These are phyloP conservation scores for Hoplias malabaricus DNA, from an alignment of 2,113 vertebrate genomes.

Conservation along the genomic window DNA sequence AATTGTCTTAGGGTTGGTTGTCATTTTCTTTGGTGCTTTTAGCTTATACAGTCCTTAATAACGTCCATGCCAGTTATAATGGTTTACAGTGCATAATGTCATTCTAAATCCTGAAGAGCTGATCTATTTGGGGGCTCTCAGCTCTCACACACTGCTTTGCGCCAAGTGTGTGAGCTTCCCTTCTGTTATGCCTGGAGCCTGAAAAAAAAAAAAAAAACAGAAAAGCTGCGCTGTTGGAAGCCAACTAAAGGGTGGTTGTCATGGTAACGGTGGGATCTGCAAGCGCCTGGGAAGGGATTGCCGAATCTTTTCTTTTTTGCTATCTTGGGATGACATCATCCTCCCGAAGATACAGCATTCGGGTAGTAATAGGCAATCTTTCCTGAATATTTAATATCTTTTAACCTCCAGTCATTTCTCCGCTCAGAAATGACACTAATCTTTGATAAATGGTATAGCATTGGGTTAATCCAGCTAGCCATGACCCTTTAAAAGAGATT, in stretches of 20 bases:
- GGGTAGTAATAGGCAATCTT: not conserved
- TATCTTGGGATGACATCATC: slow-evolving; percentile 49
- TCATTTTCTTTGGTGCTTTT: not conserved
- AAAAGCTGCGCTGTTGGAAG: not conserved
- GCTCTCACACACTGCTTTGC: slow-evolving; percentile 12
- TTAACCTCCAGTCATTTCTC: slow-evolving; percentile 2
- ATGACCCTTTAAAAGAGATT: slow-evolving; percentile 59
- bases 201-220: not conserved
- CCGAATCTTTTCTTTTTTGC: slow-evolving; percentile 24
- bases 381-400: not conserved
- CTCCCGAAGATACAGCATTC: slow-evolving; percentile 49
- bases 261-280: slow-evolving; percentile 59
- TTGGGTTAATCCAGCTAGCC: slow-evolving; percentile 21
- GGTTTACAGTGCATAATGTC: not conserved
- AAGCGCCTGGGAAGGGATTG: slow-evolving; percentile 22
- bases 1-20: not conserved
- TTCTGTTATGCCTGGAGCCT: not conserved
- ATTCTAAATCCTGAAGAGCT: not conserved
- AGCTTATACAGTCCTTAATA: no score
- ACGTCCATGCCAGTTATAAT: not conserved
- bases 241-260: slow-evolving; percentile 53
- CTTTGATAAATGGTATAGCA: not conserved
- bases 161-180: slow-evolving; percentile 18
- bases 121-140: not conserved
- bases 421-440: not conserved